Evolutionary conservation across 2,113 vertebrate species (phyloP).

Genomic region (Apistogramma diplotaenia): DNA sequence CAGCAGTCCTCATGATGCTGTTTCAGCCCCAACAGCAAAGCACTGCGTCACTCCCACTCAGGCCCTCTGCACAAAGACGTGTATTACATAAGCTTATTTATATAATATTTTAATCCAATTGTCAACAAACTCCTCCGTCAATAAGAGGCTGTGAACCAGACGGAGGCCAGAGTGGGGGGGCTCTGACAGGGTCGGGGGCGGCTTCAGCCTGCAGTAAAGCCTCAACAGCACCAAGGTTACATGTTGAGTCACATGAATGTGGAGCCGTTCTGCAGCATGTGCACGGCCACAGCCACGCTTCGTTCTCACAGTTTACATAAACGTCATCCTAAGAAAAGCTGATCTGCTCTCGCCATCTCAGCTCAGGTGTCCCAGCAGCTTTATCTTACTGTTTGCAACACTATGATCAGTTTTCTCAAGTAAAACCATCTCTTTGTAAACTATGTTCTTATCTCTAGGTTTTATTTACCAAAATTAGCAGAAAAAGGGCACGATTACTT

Average conservation of each 20-base stretch:
- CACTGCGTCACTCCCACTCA: not conserved
- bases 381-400: no score
- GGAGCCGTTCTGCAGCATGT: not conserved
- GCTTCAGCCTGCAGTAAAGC: not conserved
- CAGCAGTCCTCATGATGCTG: not conserved
- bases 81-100: conserved; percentile 35
- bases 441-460: no score
- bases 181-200: not conserved
- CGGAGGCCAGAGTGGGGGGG: not conserved
- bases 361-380: no score
- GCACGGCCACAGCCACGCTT: not conserved
- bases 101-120: conserved; percentile 42
- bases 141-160: not conserved
- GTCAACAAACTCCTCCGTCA: not conserved
- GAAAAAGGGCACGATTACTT: not conserved
- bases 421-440: no score
- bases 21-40: not conserved
- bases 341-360: no score
- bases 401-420: no score
- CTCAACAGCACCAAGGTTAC: not conserved
- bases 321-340: not conserved
- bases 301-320: not conserved
- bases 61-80: not conserved
- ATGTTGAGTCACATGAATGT: not conserved
- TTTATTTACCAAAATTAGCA: no score